Base-by-base conservation (phyloP, 2,797 vertebrate genomes). In the Tachyglossus aculeatus region DNA sequence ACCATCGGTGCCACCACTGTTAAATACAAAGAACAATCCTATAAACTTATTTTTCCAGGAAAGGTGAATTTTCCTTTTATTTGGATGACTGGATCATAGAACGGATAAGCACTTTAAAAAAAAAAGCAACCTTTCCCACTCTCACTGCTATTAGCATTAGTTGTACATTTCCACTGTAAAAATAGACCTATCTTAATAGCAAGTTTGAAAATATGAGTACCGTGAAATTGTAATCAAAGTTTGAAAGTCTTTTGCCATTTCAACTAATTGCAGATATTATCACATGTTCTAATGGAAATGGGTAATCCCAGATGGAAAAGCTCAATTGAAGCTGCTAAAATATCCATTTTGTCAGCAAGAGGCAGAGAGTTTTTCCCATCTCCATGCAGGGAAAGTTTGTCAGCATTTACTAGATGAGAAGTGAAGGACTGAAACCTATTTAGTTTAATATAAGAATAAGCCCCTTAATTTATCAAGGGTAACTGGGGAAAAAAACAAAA, bases 141-240 rank as follows among this genome's bases (percentile, higher is more conserved):
- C n/a, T n/a, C n/a, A n/a, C n/a, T n/a, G n/a, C n/a, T n/a, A n/a
- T n/a, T n/a, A n/a, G n/a, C n/a, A n/a, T n/a, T n/a, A n/a, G n/a
- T n/a, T n/a, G n/a, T n/a, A n/a, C n/a, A n/a, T n/a, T n/a, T n/a
- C n/a, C n/a, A n/a, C n/a, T n/a, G n/a, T n/a, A n/a, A n/a, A n/a
- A n/a, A n/a, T n/a, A n/a, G n/a, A n/a, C n/a, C n/a, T n/a, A n/a
- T n/a, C n/a, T n/a, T n/a, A n/a, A n/a, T n/a, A n/a, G n/a, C n/a
- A n/a, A n/a, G n/a, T n/a, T n/a, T n/a, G n/a, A n/a, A 79, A 86
- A 57, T 61, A 74, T 21, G 45, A 69, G 53, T 41, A 68, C 44
- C 31, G 43, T 45, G 34, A 68, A 67, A 39, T 10, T 22, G n/a
- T n/a, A n/a, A n/a, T n/a, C n/a, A n/a, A n/a, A n/a, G n/a, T n/a